Evolutionary conservation across 2,113 vertebrate species (phyloP), one percentile per base, ranked within the genome.

Genomic region (Pterocles burchelli): DNA sequence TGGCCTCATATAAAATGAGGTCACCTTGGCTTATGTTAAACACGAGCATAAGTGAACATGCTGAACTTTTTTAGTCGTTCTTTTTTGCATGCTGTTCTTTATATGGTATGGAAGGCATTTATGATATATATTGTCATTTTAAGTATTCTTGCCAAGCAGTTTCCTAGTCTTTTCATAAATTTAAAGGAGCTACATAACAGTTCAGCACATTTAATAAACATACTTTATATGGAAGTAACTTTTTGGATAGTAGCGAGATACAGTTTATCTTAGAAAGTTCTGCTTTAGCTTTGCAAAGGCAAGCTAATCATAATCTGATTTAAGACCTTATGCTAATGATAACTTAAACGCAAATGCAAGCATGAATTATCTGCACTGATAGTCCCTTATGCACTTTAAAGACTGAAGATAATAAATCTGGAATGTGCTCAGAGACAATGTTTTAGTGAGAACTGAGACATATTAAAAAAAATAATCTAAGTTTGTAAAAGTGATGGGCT

Each of bases 181-280:
- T 97, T 97, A 94, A 95, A 96, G 83, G 73, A 90, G 87, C 77
- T 81, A 75, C 96, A 80, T 96, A 97, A 96, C 91, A 97, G 79
- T 95, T 95, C 88, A 96, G 78, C 95, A 97, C 92, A 90, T 97
- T 97, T 95, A 97, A 96, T 97, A 98, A 98, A 98, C 97, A 98
- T 86, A 96, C 97, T 98, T 98, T 97, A 98, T 97, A 97, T 95
- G 97, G 97, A 98, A 97, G 97, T 96, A 97, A 97, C 92, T 97
- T 97, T 95, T 94, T 96, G 95, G 97, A 97, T 95, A 97, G 96
- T 96, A 92, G 84, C 84, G 88, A 95, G 93, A 94, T 94, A 88
- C 66, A 95, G 94, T 98, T 98, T 97, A 97, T 97, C 90, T 96
- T 96, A 97, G 92, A 94, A 97, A 94, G 93, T 94, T 96, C 96